A percentile compares a stretch with the other conserved stretches of the same genome.
phyloP scores from a whole-genome alignment of 2,113 vertebrate genomes.

The Irena cyanogastra region DNA sequence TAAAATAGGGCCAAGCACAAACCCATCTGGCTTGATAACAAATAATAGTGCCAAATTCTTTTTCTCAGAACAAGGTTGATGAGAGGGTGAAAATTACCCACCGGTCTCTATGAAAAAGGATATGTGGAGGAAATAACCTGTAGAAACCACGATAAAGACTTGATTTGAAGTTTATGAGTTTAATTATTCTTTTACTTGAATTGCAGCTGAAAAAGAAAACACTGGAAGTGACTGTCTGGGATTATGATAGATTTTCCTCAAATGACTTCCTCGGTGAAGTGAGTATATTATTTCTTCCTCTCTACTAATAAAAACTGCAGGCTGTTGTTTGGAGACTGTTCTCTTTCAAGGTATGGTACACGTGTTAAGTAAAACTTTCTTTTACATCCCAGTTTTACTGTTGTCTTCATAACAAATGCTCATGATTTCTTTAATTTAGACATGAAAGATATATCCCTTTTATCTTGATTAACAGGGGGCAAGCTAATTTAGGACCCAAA shows the following conservation, averaged over 20 bases:
- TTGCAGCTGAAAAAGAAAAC: conserved; percentile 97
- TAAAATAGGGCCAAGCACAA: background rate
- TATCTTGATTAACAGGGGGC: background rate
- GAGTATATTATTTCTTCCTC: conserved; percentile 60
- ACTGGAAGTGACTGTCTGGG: conserved; percentile 97
- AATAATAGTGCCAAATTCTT: background rate
- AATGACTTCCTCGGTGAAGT: conserved; percentile 99
- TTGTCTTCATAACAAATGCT: background rate
- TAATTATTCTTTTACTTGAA: conserved; percentile 59
- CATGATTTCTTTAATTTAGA: background rate
- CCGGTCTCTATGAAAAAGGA: background rate
- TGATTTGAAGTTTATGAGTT: background rate
- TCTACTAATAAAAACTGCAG: background rate
- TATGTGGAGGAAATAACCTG: background rate
- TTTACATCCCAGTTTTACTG: background rate
- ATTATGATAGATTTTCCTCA: conserved; percentile 96
- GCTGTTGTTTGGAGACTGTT: background rate
- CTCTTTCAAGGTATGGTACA: background rate
- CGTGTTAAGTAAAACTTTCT: background rate
- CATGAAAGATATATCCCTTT: background rate
- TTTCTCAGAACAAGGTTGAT: background rate
- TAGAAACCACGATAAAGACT: background rate
- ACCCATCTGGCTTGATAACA: background rate
- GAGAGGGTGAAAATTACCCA: background rate
- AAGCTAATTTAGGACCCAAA: background rate